phyloP scores from a whole-genome alignment of 2,113 vertebrate genomes.

The Hypanus sabinus region DNA sequence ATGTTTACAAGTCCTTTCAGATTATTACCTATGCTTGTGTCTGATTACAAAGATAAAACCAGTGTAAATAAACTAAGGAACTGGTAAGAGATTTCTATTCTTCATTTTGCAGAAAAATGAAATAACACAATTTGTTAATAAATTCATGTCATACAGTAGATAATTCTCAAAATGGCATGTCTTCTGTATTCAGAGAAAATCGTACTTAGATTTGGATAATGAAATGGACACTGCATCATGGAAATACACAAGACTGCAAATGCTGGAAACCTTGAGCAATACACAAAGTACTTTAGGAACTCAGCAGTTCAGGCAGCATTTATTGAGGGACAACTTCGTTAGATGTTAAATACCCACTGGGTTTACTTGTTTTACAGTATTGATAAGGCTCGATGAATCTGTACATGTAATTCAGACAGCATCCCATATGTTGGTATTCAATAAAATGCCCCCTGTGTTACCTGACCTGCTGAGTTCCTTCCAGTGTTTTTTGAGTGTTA shows the following conservation, averaged over 20 bases:
- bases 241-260: too few relatives aligned
- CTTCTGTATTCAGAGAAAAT: not conserved
- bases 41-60: not conserved
- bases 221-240: not conserved
- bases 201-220: not conserved
- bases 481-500: too few relatives aligned
- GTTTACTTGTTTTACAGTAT: not conserved
- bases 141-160: not conserved
- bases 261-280: too few relatives aligned
- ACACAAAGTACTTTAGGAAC: too few relatives aligned
- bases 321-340: too few relatives aligned
- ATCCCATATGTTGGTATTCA: not conserved
- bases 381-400: not conserved
- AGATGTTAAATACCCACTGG: too few relatives aligned
- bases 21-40: conserved; percentile 9
- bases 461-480: too few relatives aligned
- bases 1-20: conserved; percentile 1
- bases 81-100: not conserved
- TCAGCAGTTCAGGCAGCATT: too few relatives aligned
- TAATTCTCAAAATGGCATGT: not conserved
- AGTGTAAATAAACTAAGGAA: not conserved
- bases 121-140: not conserved
- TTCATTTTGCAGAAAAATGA: not conserved
- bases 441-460: not conserved
- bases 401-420: not conserved